Evolutionary conservation across 2,797 vertebrate genomes (phyloP), one percentile per base, ranked within the genome.

Genomic region (Rhinoraja longicauda): DNA sequence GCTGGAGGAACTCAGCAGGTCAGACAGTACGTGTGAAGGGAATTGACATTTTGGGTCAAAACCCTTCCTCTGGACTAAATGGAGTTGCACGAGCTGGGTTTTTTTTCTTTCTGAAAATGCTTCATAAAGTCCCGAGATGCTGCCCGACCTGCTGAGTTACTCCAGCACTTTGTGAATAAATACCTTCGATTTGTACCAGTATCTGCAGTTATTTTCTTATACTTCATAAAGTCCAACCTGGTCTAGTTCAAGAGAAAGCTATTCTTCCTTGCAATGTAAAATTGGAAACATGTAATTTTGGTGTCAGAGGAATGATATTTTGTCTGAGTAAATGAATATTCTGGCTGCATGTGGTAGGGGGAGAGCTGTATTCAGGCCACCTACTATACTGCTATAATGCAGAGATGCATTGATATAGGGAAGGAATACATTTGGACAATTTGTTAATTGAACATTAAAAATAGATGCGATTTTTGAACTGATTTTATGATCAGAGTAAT

Each of bases 281-380:
- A 67, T 88, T 64, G 15, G 84, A 88, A 64, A 84, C 24, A 26
- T n/a, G 53, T 84, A 53, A 84, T 64, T 88, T 62, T 77, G 84
- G 64, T 88, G 84, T n/a, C 62, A 36, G 7, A 17, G 36, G 59
- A 88, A 64, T 64, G 84, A 36, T 29, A 62, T 88, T 67, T 88
- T 88, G 84, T 32, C 59, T 36, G 45, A 57, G 2, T 64, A 77
- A 32, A 32, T 77, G n/a, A 77, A 77, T 13, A 36, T 77, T 36
- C 76, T 32, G 12, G n/a, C 76, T 10, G 1, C 8, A 67, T 19
- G 67, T 67, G 7, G 53, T 29, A 17, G 26, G 0, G 10, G 82
- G 26, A 86, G 84, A 36, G 24, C 59, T 19, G n/a, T 88, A 21
- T 67, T 64, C 36, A n/a, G 5, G 64, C 7, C n/a, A 67, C 62